Base-by-base conservation (phyloP, 2,888 invertebrate species). In the Xylophagus ater region DNA sequence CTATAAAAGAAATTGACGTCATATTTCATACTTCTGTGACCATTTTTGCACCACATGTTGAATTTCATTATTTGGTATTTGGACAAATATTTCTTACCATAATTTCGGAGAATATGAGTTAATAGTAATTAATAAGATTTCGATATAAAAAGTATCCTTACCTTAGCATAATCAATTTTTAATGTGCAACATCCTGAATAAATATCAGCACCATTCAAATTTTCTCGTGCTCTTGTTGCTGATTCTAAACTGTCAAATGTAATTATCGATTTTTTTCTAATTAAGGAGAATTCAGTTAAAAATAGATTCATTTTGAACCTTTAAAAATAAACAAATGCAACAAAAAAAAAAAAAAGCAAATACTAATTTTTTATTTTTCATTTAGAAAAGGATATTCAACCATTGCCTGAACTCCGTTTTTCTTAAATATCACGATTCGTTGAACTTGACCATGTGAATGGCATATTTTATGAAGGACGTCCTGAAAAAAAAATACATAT, bases 131-230 rank as follows among this genome's bases (percentile, higher is more conserved):
- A 24, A 24, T 24, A 24, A 24, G n/a, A 24, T 24, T n/a, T 4
- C 7, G 6, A 10, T n/a, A 23, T 18, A 12, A 39, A 28, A 35
- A 29, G 34, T 35, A 25, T 36, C 61, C 81, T 75, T 66, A 97
- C 96, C 88, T 96, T 96, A 40, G 97, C 97, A 66, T 81, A 98
- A 71, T 98, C 97, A 63, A 97, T 94, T 76, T 96, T 94, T 57
- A 98, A 74, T 48, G 97, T 97, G 69, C 97, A 98, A 72, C 97
- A 98, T 48, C 97, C 97, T 33, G 94, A 93, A 71, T 98, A 98
- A 60, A 98, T 96, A 69, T 98, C 97, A 47, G 96, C 96, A 51
- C 97, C 97, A 69, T 96, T 90, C 52, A 98, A 76, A 46, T 86
- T 80, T 53, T 93, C 89, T 63, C 96, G 93, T 47, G 94, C 96